Evolutionary conservation across 2,888 invertebrate species (phyloP), one percentile per base, ranked within the genome.

Genomic region (Lumbricus terrestris): DNA sequence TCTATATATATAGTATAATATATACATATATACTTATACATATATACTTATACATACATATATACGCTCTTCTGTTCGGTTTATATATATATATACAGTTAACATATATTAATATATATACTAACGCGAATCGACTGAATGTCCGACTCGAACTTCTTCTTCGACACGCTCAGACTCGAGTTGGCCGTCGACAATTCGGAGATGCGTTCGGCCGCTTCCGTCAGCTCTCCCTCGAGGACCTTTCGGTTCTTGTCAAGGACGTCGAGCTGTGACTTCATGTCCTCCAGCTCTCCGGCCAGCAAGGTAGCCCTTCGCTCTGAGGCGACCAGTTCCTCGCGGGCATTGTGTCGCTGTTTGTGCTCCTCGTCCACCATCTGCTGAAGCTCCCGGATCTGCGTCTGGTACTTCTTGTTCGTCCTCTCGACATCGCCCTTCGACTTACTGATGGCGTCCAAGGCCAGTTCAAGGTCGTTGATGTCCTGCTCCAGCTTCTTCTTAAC

Each of bases 401-500:
- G 98, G 97, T 98, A 98, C 95, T 98, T 97, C 96, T 99, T 99
- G 96, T 99, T 98, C 96, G 98, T 98, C 97, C 99, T 99, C 96
- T 99, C 98, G 94, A 98, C 97, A 95, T 99, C 98, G 94, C 98
- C 98, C 95, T 98, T 98, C 94, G 98, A 98, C 96, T 98, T 98
- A 97, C 99, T 99, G 95, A 99, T 98, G 96, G 98, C 98, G 96
- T 99, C 99, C 95, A 99, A 96, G 95, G 98, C 99, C 94, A 99
- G 98, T 96, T 99, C 99, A 92, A 99, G 97, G 96, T 99, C 99
- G 96, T 99, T 99, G 96, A 99, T 99, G 96, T 99, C 99, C 94
- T 98, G 97, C 96, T 99, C 99, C 95, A 99, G 97, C 96, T 99
- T 99, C 98, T 99, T 99, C 97, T 99, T 99, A 97, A 99, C 98